phyloP scores from a whole-genome alignment of 2,113 vertebrate species.

The Scomber japonicus region DNA sequence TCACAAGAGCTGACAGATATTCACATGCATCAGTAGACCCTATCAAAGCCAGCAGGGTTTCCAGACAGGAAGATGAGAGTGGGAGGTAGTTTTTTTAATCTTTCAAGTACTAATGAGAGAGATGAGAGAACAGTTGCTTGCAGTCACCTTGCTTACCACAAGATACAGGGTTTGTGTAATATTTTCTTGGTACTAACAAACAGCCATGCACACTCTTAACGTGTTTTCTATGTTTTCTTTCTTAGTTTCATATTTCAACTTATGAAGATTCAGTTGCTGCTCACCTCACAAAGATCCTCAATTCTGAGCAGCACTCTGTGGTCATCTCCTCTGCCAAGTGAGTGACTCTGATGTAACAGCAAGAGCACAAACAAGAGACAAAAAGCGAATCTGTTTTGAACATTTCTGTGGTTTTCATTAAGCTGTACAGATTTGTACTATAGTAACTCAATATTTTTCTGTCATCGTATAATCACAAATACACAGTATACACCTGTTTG shows the following conservation, averaged over 20 bases:
- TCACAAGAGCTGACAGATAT: constrained; percentile 29
- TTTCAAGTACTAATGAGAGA: background rate
- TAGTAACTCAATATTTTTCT: background rate
- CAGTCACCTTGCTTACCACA: no score
- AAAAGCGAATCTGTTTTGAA: no score
- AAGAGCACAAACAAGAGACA: background rate
- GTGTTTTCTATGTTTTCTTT: background rate
- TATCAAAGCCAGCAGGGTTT: constrained; percentile 26
- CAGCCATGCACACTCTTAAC: background rate
- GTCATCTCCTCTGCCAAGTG: constrained; percentile 97
- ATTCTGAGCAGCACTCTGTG: constrained; percentile 95
- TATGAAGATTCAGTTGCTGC: constrained; percentile 96
- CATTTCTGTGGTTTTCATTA: no score
- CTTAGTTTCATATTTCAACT: constrained; percentile 91
- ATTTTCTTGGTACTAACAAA: background rate
- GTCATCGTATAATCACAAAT: background rate
- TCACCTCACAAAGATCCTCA: constrained; percentile 97
- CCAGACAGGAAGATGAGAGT: constrained; percentile 25
- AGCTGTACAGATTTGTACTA: no score
- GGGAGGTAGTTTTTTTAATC: background rate
- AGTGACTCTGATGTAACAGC: constrained; percentile 60
- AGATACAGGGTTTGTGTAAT: background rate
- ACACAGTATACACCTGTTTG: background rate
- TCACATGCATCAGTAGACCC: constrained; percentile 38
- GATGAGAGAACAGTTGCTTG: background rate